Evolutionary conservation across 2,113 vertebrate genomes (phyloP).

Genomic region (Asarcornis scutulata): DNA sequence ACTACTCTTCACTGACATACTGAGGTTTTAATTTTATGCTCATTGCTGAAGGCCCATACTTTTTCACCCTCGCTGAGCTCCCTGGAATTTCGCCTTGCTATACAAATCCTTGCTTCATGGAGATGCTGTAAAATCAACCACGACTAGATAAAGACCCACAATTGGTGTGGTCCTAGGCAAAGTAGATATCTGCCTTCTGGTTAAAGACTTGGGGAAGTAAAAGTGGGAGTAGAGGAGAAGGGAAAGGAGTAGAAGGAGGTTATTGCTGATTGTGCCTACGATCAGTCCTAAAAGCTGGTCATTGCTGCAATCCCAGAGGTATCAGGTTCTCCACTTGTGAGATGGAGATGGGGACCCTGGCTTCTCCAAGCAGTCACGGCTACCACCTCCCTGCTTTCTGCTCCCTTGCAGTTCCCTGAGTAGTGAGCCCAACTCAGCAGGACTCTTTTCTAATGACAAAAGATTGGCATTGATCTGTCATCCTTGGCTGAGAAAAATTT

Average conservation of each 20-base stretch:
- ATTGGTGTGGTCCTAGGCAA: not conserved
- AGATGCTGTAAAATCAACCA: not conserved
- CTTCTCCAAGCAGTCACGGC: not conserved
- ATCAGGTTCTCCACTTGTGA: not conserved
- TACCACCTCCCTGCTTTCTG: not conserved
- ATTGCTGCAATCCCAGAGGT: not conserved
- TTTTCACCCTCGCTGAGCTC: not conserved
- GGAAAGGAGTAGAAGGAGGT: not conserved
- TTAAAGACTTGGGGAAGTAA: not conserved
- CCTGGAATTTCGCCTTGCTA: not conserved
- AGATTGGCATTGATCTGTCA: not conserved
- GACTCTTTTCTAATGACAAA: not conserved
- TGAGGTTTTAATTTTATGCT: not conserved
- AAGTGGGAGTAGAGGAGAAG: not conserved
- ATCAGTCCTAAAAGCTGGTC: not conserved
- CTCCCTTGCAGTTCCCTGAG: not conserved
- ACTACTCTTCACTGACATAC: not conserved
- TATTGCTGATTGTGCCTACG: not conserved
- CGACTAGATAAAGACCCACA: not conserved
- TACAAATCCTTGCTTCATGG: not conserved
- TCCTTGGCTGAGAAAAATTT: not conserved
- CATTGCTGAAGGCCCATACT: not conserved
- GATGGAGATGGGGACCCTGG: not conserved
- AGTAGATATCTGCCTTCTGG: not conserved
- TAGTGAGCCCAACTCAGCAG: not conserved